These are phyloP conservation scores for Brotogeris chrysoptera DNA, from an alignment of 2,797 vertebrate species.

Conservation along the genomic window DNA sequence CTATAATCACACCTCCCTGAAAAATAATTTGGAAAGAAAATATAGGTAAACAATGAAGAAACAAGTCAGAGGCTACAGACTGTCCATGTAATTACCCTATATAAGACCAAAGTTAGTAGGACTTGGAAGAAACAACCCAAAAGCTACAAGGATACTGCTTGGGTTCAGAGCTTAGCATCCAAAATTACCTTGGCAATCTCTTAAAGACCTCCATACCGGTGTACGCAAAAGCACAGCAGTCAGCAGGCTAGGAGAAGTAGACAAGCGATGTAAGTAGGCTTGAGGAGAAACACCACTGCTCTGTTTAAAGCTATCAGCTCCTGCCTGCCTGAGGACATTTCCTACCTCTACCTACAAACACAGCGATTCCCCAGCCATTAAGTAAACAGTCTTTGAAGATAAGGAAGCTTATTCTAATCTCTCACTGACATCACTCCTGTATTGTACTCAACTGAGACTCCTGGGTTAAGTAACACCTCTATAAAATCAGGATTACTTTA, in stretches of 20 bases:
- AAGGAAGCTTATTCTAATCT: constrained; percentile 41
- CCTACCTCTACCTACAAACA: constrained; percentile 39
- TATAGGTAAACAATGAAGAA: neutral
- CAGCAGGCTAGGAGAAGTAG: neutral
- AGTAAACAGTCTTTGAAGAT: constrained; percentile 64
- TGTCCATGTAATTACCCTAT: neutral
- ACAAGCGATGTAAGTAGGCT: neutral
- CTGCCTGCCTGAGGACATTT: constrained; percentile 27
- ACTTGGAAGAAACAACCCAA: neutral
- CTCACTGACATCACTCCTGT: constrained; percentile 18
- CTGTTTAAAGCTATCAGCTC: neutral
- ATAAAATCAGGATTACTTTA: neutral
- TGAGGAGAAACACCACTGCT: neutral
- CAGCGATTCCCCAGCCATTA: neutral
- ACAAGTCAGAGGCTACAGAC: neutral
- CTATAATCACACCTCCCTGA: neutral
- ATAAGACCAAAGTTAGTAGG: neutral
- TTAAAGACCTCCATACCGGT: neutral
- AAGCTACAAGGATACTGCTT: neutral
- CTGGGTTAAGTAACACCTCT: neutral
- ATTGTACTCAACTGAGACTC: constrained; percentile 18
- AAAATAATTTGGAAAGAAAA: neutral
- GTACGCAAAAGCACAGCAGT: neutral
- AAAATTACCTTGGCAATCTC: neutral
- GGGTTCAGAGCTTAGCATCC: neutral